phyloP scores from a whole-genome alignment of 1,140 invertebrate genomes.

The Zaprionus ornatus region DNA sequence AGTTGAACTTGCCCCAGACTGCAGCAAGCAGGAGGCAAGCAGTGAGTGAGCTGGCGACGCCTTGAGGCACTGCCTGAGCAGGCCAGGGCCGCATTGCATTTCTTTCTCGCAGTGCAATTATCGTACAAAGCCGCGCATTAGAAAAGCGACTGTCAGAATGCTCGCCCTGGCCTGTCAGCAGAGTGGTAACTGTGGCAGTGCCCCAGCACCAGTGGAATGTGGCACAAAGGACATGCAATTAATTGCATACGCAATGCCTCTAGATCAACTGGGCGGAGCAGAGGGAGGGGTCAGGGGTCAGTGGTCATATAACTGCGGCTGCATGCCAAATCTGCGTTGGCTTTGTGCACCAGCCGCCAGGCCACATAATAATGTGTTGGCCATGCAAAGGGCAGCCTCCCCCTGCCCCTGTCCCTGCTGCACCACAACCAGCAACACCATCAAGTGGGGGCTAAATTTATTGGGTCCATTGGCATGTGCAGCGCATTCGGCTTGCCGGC shows the following conservation, averaged over 20 bases:
- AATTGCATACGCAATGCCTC: constrained; percentile 47
- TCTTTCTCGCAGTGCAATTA: constrained; percentile 47
- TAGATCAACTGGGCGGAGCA: neutral
- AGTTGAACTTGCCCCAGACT: neutral
- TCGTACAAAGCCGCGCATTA: constrained; percentile 55
- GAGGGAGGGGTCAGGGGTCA: neutral
- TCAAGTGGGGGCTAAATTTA: neutral
- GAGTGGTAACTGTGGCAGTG: constrained; percentile 18
- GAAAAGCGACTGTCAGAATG: constrained; percentile 51
- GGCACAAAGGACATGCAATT: constrained; percentile 53
- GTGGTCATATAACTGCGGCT: constrained; percentile 3
- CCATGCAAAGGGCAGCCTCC: constrained; percentile 24
- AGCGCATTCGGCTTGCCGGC: constrained; percentile 23
- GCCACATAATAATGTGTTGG: constrained; percentile 46
- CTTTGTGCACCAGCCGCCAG: constrained; percentile 16
- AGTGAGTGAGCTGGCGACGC: neutral
- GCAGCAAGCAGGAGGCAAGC: neutral
- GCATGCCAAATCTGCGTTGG: constrained; percentile 41
- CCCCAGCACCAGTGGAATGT: constrained; percentile 29
- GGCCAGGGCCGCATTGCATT: constrained; percentile 37
- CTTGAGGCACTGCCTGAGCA: constrained; percentile 8
- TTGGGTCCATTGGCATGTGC: constrained; percentile 20
- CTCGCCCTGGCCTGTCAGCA: neutral
- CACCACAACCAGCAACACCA: neutral
- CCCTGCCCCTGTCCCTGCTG: constrained; percentile 1